Evolutionary conservation across 2,113 vertebrate genomes (phyloP), one percentile per base, ranked within the genome.

Genomic region (Siphamia tubifer): DNA sequence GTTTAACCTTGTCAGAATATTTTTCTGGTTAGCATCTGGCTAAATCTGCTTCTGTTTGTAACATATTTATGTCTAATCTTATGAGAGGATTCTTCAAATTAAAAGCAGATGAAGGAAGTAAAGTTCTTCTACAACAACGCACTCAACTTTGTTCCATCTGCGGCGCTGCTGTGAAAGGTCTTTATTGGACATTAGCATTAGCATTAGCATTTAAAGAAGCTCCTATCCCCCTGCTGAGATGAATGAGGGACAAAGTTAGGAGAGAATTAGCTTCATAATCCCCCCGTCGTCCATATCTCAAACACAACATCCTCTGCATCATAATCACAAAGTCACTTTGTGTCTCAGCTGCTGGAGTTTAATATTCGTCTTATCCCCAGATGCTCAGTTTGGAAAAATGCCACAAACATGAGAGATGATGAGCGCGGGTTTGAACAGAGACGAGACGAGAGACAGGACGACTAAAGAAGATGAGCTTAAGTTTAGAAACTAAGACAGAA

Each of bases 151-250:
- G 23, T 51, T 63, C 72, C 62, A 67, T 69, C 61, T 66, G 56
- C n/a, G 27, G 39, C 9, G 48, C 16, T 25, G 12, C 71, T 58
- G 68, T 66, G 70, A 81, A 85, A 83, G 75, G 79, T 85, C 77
- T 84, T 87, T 77, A 80, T 77, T 55, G 66, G 55, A 67, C 64
- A 69, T 84, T 71, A 68, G 55, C 75, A 71, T 81, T 81, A 52
- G 65, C 64, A 69, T 84, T 71, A 68, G 55, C 75, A 71, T 81
- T 81, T 80, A 51, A 63, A 74, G 56, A 74, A 61, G 77, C 63
- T 67, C 3, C 15, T 73, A 38, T 83, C 53, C 61, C 35, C 72
- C 66, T 39, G 0, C 62, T 20, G 25, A 70, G 80, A 86, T 81
- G 85, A 84, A 79, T 77, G 53, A 81, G 49, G 35, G 34, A 55